Conservation (phyloP, 2,797 vertebrate species). For the Loris lydekkerianus region DNA sequence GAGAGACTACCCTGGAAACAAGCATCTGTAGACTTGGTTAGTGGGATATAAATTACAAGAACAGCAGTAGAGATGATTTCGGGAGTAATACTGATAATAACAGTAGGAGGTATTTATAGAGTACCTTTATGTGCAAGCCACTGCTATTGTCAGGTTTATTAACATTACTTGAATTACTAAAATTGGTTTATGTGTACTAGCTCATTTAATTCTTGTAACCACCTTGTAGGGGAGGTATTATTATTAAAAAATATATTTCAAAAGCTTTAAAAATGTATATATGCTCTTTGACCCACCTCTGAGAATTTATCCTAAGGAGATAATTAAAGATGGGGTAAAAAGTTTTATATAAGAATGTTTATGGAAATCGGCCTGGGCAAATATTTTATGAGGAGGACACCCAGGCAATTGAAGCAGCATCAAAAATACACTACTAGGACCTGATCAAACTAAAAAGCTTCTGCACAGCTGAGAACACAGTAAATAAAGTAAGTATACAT, state of each 20-base stretch:
- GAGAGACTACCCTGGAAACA: background rate
- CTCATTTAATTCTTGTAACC: background rate
- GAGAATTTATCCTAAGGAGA: constrained; percentile 26
- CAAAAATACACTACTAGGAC: too few relatives aligned
- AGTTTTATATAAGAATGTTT: background rate
- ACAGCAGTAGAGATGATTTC: background rate
- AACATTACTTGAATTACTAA: background rate
- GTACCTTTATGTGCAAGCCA: background rate
- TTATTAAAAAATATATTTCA: background rate
- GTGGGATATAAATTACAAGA: background rate
- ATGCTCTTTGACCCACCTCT: background rate
- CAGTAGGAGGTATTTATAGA: background rate
- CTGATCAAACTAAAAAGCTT: too few relatives aligned
- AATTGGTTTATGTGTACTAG: background rate
- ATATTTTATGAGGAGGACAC: too few relatives aligned
- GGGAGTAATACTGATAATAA: background rate
- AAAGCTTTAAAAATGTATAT: background rate
- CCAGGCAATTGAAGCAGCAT: too few relatives aligned
- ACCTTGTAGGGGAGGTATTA: background rate
- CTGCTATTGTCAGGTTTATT: background rate
- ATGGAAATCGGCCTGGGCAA: too few relatives aligned
- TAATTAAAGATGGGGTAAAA: background rate
- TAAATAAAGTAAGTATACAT: too few relatives aligned
- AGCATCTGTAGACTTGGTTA: background rate
- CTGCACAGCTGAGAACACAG: too few relatives aligned